phyloP scores from a whole-genome alignment of 1,140 invertebrate genomes.

The Idris sp. region DNA sequence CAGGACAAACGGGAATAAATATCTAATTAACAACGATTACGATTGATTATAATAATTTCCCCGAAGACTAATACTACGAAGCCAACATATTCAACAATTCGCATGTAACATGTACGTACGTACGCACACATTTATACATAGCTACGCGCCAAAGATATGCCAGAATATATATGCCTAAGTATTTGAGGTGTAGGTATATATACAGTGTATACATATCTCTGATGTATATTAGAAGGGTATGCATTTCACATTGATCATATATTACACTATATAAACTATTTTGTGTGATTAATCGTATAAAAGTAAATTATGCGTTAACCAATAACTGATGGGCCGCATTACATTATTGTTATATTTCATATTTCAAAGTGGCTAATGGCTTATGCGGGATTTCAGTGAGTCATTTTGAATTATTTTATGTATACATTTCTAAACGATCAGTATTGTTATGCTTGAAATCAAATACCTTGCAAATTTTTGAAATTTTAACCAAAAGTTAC shows the following conservation, averaged over 20 bases:
- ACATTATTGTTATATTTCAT: constrained; percentile 38
- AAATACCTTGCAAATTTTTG: too few relatives aligned
- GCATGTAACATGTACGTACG: constrained; percentile 5
- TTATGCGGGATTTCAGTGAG: constrained; percentile 8
- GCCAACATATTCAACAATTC: constrained; percentile 42
- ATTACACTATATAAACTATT: constrained; percentile 45
- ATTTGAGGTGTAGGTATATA: constrained; percentile 36
- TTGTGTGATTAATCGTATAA: constrained; percentile 43
- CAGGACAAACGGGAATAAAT: constrained; percentile 34
- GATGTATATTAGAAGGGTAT: constrained; percentile 43
- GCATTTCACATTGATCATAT: constrained; percentile 48
- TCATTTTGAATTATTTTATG: constrained; percentile 8
- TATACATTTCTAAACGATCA: neutral
- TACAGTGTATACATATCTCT: constrained; percentile 32
- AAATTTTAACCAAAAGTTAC: too few relatives aligned
- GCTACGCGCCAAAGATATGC: constrained; percentile 22
- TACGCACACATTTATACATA: constrained; percentile 3
- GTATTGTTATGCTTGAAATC: too few relatives aligned
- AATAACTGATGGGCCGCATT: constrained; percentile 27
- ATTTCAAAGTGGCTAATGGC: constrained; percentile 8
- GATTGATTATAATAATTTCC: constrained; percentile 27
- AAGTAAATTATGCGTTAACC: constrained; percentile 47
- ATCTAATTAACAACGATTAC: constrained; percentile 27
- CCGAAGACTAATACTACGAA: constrained; percentile 21
- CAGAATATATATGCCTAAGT: constrained; percentile 40